A percentile compares a stretch with the other conserved stretches of the same genome.
Conservation (phyloP, 2,888 invertebrate genomes). For the Germaria angustata region DNA sequence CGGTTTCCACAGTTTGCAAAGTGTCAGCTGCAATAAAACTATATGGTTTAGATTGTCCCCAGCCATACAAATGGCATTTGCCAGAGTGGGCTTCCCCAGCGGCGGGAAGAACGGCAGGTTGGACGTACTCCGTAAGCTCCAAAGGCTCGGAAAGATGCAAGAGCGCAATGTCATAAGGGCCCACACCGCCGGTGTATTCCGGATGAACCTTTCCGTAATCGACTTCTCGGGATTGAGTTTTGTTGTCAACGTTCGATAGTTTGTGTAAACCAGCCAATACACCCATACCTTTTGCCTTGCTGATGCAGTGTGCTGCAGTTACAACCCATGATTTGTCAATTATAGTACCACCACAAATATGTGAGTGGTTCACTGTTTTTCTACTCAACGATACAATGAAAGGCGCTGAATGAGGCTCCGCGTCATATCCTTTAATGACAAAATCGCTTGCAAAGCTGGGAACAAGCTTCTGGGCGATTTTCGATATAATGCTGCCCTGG, state of each 20-base stretch:
- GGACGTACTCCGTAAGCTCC: slow-evolving; percentile 74
- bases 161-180: slow-evolving; percentile 82
- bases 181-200: slow-evolving; percentile 76
- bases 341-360: slow-evolving; percentile 81
- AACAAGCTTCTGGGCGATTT: slow-evolving; percentile 69
- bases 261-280: slow-evolving; percentile 78
- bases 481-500: slow-evolving; percentile 70
- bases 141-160: slow-evolving; percentile 76
- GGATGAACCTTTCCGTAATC: slow-evolving; percentile 75
- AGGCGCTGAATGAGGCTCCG: slow-evolving; percentile 79
- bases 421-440: slow-evolving; percentile 77
- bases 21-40: slow-evolving; percentile 69
- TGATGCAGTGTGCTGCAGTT: slow-evolving; percentile 79
- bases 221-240: slow-evolving; percentile 74
- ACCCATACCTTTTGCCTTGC: slow-evolving; percentile 72
- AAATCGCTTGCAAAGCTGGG: slow-evolving; percentile 73
- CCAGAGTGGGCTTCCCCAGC: slow-evolving; percentile 72
- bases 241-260: slow-evolving; percentile 66
- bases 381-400: slow-evolving; percentile 79
- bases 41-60: slow-evolving; percentile 78
- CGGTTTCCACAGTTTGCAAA: slow-evolving; percentile 73
- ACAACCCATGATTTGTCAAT: slow-evolving; percentile 77
- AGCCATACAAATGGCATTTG: slow-evolving; percentile 78
- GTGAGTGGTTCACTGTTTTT: slow-evolving; percentile 71
- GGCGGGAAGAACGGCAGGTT: slow-evolving; percentile 77